Evolutionary conservation across 2,797 vertebrate genomes (phyloP), one percentile per base, ranked within the genome.

Genomic region (Gymnopithys bicolor): DNA sequence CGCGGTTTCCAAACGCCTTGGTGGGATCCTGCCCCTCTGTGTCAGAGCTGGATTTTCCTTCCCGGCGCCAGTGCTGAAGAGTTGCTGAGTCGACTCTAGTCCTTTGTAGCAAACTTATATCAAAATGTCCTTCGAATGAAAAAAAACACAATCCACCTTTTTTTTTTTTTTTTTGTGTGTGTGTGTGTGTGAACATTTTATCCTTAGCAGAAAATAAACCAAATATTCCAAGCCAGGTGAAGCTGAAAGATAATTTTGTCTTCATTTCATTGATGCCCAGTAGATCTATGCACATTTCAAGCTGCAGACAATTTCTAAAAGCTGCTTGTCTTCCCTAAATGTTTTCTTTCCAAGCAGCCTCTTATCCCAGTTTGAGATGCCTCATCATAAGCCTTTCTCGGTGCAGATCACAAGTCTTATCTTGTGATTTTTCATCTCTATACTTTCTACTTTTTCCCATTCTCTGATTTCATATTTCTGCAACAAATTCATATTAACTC

Each of bases 1-100:
- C 4, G 0, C 1, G 15, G 1, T 18, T 56, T n/a, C 9, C 39
- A 52, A 28, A 4, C 45, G 3, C 5, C 8, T 5, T 0, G 33
- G 4, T 13, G n/a, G 1, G 17, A 22, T 49, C 37, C 4, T 46
- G 25, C 19, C 25, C 6, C 28, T 5, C 1, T 4, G 1, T 30
- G 2, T 9, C 13, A 43, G 19, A 43, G 32, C 43, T 2, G 35
- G 9, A 9, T 22, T 66, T 43, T 43, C 39, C 18, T 45, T 25
- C 43, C 33, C 13, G 14, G 32, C 39, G 53, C 59, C 37, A 33
- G 17, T 63, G 56, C 22, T 27, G 28, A 18, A 9, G 43, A 23
- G 9, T 30, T 48, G 4, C 35, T 7, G n/a, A 30, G 41, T 30
- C 4, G 25, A 2, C 13, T 58, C 6, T 4, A 17, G 11, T 17